Evolutionary conservation across 2,797 vertebrate species (phyloP).

Genomic region (Leucoraja ocellata): DNA sequence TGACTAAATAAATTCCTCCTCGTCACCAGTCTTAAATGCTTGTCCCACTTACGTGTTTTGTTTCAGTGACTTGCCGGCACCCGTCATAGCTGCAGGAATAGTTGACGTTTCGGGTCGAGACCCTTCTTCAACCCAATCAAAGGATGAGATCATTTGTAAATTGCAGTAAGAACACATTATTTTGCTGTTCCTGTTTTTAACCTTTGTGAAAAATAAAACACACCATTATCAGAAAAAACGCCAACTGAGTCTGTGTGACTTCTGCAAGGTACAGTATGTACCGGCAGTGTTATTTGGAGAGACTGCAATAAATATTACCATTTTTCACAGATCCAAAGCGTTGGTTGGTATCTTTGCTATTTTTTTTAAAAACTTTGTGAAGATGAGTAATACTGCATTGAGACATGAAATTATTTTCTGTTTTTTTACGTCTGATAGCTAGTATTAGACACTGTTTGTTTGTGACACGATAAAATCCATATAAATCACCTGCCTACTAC

Average conservation of each 20-base stretch:
- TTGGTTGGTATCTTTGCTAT: background rate
- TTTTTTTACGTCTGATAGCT: background rate
- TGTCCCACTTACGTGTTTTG: no score
- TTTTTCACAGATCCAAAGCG: background rate
- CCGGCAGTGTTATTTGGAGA: background rate
- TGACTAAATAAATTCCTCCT: no score
- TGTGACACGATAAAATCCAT: background rate
- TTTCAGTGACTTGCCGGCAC: no score
- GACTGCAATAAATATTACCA: background rate
- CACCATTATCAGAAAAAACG: background rate
- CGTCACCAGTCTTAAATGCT: no score
- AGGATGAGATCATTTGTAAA: background rate
- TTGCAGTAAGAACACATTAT: background rate
- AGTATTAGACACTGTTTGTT: background rate
- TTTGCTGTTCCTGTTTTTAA: background rate
- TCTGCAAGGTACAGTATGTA: background rate
- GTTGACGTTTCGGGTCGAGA: no score
- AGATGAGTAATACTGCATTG: background rate
- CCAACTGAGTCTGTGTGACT: background rate
- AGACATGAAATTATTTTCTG: background rate
- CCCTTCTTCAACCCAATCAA: no score
- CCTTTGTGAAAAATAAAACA: background rate
- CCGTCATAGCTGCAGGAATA: no score
- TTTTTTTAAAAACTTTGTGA: background rate
- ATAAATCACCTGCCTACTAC: slow-evolving; percentile 3